These are phyloP conservation scores for Puma concolor DNA, from an alignment of 2,113 vertebrate genomes.

Conservation along the genomic window DNA sequence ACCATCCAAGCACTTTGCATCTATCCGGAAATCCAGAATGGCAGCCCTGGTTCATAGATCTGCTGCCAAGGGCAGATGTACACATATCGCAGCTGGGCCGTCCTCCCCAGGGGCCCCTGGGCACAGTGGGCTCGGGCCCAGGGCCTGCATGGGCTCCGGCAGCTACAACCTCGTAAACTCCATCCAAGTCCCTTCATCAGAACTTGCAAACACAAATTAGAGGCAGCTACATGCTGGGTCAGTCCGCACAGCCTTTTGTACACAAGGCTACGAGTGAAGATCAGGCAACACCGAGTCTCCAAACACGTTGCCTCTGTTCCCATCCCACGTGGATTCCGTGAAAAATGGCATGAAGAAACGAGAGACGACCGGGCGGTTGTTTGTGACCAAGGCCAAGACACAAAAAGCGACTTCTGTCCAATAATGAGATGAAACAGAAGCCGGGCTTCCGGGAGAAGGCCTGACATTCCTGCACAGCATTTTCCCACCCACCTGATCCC, in stretches of 20 bases:
- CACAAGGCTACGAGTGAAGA: not conserved
- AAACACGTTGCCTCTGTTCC: not conserved
- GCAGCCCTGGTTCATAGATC: not conserved
- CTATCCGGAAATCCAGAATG: conserved; percentile 59
- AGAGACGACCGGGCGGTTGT: conserved; percentile 83
- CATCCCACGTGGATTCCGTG: conserved; percentile 67
- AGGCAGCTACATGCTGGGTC: not conserved
- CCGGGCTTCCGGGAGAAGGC: conserved; percentile 76
- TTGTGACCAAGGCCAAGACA: conserved; percentile 82
- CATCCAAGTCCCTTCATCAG: not conserved
- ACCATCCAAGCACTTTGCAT: conserved; percentile 46
- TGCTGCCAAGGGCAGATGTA: conserved; percentile 7
- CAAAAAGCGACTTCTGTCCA: conserved; percentile 80
- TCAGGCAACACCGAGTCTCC: not conserved
- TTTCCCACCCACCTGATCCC: conserved; percentile 86
- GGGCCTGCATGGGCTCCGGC: not conserved
- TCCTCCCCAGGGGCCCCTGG: not conserved
- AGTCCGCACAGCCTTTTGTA: not conserved
- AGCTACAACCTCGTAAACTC: not conserved
- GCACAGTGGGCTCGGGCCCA: not conserved
- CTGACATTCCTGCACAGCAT: conserved; percentile 82
- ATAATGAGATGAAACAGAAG: conserved; percentile 80
- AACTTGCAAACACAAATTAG: not conserved
- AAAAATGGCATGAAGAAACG: conserved; percentile 80
- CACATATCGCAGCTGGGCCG: not conserved